Base-by-base conservation (phyloP, 2,888 invertebrate genomes). In the Villa cingulata region DNA sequence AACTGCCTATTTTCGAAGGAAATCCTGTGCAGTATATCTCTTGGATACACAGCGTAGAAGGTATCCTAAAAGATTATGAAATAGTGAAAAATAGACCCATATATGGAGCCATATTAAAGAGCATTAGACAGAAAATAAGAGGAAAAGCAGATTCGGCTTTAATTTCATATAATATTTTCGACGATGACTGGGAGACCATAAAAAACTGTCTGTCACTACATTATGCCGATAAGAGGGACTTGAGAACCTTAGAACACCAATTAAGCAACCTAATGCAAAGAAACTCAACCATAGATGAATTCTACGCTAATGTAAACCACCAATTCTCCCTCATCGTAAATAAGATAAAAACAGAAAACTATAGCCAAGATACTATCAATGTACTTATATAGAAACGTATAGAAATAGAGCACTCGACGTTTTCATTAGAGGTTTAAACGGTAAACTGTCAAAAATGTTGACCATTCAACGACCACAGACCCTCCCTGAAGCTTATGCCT, bases 391-490 rank as follows among this genome's bases (percentile, higher is more conserved):
- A n/a, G 7, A 39, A 3, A 39, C 39, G 4, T 17, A 48, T 17
- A 38, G 45, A 23, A 48, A 47, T 38, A 46, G 46, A 38, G 48
- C 46, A 2, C 27, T 49, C 4, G 49, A 51, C 16, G 47, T 49
- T 5, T 51, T 51, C 18, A 40, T 51, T 3, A 20, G 49, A 17
- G 44, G 40, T 16, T 27, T 51, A 15, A 52, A 48, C 16, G 49
- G 46, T 6, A 44, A 49, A 20, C 36, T 50, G 1, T 48, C 49
- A 7, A 48, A 44, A 23, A 48, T 50, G 23, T n/a, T 50, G 4
- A 27, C 41, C 12, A 50, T 49, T n/a, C 52, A 52, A 29, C 48
- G 46, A 43, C 41, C 46, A 2, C 23, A 42, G 40, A 49, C 47
- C 23, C 43, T 49, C 3, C 51, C 27, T 6, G 27, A 27, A 27